Conservation (phyloP, 2,797 vertebrate genomes). For the Calcarius lapponicus region DNA sequence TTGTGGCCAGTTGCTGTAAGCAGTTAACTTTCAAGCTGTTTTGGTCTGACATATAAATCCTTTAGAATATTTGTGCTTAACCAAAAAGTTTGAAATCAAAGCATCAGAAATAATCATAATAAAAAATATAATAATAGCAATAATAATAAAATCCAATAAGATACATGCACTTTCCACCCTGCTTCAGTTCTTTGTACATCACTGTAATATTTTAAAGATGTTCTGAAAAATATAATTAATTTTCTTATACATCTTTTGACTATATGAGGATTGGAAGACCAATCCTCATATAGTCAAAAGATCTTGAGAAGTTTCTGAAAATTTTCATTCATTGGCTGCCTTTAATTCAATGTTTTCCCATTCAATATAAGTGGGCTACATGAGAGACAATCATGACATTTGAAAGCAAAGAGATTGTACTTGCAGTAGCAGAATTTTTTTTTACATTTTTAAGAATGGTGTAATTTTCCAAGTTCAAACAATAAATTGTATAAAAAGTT, state of each 20-base stretch:
- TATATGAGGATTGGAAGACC: no score
- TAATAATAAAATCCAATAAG: background rate
- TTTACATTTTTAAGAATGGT: background rate
- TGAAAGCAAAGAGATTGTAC: background rate
- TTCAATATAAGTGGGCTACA: background rate
- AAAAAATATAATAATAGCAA: background rate
- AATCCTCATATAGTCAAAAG: background rate
- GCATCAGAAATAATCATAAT: background rate
- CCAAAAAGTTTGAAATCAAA: background rate
- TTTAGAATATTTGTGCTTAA: background rate
- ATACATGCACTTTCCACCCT: background rate
- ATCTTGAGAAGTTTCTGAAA: background rate
- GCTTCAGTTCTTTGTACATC: background rate
- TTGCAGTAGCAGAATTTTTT: background rate
- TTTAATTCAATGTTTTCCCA: background rate
- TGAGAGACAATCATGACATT: background rate
- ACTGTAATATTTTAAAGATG: background rate
- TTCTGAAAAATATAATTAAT: background rate
- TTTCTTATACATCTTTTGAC: background rate
- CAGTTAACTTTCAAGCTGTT: slow-evolving; percentile 6
- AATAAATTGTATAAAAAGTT: background rate
- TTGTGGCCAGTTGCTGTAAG: slow-evolving; percentile 22
- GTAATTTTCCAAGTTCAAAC: background rate
- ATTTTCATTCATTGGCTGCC: background rate
- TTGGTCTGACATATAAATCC: background rate